Base-by-base conservation (phyloP, 2,888 invertebrate genomes). In the Scaptodrosophila latifasciaeformis region DNA sequence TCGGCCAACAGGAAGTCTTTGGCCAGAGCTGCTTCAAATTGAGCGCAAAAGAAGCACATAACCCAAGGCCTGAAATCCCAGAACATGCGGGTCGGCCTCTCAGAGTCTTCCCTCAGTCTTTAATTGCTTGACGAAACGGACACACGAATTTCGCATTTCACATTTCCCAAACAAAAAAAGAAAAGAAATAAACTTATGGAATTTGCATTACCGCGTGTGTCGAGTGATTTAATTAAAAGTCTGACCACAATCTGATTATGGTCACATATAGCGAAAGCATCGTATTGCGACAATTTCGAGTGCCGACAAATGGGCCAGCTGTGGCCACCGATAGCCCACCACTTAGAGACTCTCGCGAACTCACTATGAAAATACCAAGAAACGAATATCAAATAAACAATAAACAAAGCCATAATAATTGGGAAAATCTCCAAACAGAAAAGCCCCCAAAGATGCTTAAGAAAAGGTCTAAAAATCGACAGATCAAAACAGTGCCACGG, bases 191-290 rank as follows among this genome's bases (percentile, higher is more conserved):
- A n/a, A n/a, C n/a, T n/a, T n/a, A n/a, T n/a, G n/a, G n/a, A n/a
- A n/a, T n/a, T n/a, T 29, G 12, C 12, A 3, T 30, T 30, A 30
- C 2, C 30, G 12, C 12, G 12, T 30, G 30, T 30, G 30, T 30
- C 30, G 12, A 30, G 12, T n/a, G 12, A 29, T 29, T 44, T 31
- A 29, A 9, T 29, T 39, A 48, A 48, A 21, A 34, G 13, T 2
- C 12, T 12, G 30, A 12, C 12, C 21, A 24, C 44, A 4, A 15
- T 13, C 40, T 21, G 40, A 67, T 62, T 65, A 80, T 80, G 81
- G 70, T 81, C 52, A 70, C 78, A 51, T 69, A 70, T 64, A 65
- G 67, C 44, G 67, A 72, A 46, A 70, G 63, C 47, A 60, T 66
- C 19, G 62, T 60, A 37, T 51, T 63, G 51, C 62, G 69, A 37